A percentile compares a stretch with the other conserved stretches of the same genome.
These are phyloP conservation scores for Gambusia yucatana DNA, from an alignment of 2,797 vertebrate genomes.

Conservation along the genomic window DNA sequence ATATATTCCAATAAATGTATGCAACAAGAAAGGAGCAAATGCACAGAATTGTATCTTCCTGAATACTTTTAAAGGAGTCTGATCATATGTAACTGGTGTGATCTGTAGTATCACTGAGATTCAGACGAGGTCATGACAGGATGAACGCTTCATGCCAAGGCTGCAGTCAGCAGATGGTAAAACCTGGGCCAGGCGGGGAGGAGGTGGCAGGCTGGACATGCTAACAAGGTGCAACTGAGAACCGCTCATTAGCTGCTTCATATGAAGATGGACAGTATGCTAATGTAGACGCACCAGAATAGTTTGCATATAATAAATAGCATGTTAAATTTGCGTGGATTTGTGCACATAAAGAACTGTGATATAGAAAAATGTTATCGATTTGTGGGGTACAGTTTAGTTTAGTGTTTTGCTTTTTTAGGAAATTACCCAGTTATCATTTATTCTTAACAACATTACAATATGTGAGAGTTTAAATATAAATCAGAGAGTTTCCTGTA, in stretches of 20 bases:
- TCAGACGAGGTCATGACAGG: slow-evolving; percentile 50
- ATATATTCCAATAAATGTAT: background rate
- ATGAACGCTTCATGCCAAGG: slow-evolving; percentile 43
- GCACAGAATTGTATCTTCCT: slow-evolving; percentile 1
- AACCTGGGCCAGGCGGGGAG: slow-evolving; percentile 60
- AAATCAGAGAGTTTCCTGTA: background rate
- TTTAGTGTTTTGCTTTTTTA: background rate
- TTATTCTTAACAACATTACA: background rate
- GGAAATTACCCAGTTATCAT: background rate
- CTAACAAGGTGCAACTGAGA: slow-evolving; percentile 54
- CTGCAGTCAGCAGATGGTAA: slow-evolving; percentile 72
- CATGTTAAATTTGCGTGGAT: background rate
- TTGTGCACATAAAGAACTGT: background rate
- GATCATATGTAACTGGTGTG: slow-evolving; percentile 32
- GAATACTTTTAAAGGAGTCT: slow-evolving; percentile 39
- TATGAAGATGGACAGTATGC: slow-evolving; percentile 19
- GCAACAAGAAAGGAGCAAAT: background rate
- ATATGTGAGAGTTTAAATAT: background rate
- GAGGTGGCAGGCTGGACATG: slow-evolving; percentile 43
- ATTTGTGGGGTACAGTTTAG: background rate
- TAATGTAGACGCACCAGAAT: background rate
- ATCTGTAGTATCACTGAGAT: slow-evolving; percentile 31
- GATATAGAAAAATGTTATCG: background rate
- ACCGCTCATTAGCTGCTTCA: slow-evolving; percentile 25
- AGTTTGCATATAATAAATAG: background rate